Conservation (phyloP, 2,888 invertebrate species). For the Laspeyria flexula region DNA sequence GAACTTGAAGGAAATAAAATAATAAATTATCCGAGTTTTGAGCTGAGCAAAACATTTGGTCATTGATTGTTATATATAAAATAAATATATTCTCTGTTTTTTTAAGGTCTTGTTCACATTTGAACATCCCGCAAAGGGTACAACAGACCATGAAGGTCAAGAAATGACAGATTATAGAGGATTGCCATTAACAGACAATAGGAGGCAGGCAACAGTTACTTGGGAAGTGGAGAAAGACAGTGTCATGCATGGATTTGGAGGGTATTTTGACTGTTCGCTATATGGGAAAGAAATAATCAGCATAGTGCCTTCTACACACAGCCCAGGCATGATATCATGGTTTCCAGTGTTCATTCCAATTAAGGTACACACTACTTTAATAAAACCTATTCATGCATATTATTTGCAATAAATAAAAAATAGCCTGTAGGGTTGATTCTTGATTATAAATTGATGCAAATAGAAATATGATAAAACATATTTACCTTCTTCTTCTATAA, state of each 20-base stretch:
- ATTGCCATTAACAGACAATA: slow-evolving; percentile 91
- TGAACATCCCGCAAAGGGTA: slow-evolving; percentile 93
- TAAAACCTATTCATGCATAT: too few species aligned
- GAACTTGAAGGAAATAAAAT: too few species aligned
- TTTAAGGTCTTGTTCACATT: slow-evolving; percentile 93
- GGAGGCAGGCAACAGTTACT: slow-evolving; percentile 88
- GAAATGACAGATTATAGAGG: slow-evolving; percentile 88
- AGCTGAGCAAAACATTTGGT: too few species aligned
- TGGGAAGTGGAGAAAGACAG: slow-evolving; percentile 91
- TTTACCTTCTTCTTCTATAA: too few species aligned
- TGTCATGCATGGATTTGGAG: slow-evolving; percentile 97
- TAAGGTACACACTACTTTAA: slow-evolving; percentile 83
- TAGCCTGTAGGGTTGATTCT: too few species aligned
- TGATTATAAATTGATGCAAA: too few species aligned
- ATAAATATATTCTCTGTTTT: background rate
- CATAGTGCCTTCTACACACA: slow-evolving; percentile 95
- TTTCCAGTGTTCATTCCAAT: slow-evolving; percentile 98
- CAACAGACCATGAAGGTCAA: slow-evolving; percentile 88
- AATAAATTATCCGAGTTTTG: too few species aligned
- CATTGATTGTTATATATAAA: too few species aligned
- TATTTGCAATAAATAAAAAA: too few species aligned
- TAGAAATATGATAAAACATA: too few species aligned
- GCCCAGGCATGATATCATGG: slow-evolving; percentile 98
- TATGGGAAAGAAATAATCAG: slow-evolving; percentile 95
- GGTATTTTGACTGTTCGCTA: slow-evolving; percentile 96